These are phyloP conservation scores for Myioborus miniatus DNA, from an alignment of 2,797 vertebrate genomes.

Conservation along the genomic window DNA sequence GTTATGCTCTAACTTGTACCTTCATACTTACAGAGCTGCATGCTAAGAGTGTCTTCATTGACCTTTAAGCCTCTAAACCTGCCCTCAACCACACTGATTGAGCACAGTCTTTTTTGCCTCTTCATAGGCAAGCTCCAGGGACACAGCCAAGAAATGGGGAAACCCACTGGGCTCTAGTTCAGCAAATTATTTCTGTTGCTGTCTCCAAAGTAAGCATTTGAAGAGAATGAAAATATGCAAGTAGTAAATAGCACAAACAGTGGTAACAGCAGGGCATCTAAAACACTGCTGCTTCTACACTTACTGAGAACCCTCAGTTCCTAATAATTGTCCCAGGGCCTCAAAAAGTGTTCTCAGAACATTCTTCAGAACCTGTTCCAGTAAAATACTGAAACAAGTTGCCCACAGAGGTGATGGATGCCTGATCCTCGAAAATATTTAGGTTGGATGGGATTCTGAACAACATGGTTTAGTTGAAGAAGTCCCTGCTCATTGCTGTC, in stretches of 20 bases:
- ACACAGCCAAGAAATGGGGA: background rate
- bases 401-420: background rate
- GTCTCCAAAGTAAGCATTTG: background rate
- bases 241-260: background rate
- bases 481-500: background rate
- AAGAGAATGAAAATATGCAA: background rate
- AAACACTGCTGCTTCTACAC: background rate
- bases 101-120: background rate
- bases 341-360: background rate
- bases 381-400: background rate
- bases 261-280: background rate
- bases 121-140: background rate
- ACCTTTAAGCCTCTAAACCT: background rate
- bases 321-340: background rate
- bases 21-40: background rate
- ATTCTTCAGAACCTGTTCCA: background rate
- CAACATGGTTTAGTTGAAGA: too few species aligned
- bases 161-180: background rate
- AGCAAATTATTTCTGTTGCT: background rate
- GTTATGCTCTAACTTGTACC: background rate
- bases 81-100: background rate
- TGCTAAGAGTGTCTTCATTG: background rate
- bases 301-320: background rate
- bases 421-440: background rate
- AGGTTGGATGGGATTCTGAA: background rate